These are phyloP conservation scores for Heptranchias perlo DNA, from an alignment of 2,113 vertebrate genomes.

Conservation along the genomic window DNA sequence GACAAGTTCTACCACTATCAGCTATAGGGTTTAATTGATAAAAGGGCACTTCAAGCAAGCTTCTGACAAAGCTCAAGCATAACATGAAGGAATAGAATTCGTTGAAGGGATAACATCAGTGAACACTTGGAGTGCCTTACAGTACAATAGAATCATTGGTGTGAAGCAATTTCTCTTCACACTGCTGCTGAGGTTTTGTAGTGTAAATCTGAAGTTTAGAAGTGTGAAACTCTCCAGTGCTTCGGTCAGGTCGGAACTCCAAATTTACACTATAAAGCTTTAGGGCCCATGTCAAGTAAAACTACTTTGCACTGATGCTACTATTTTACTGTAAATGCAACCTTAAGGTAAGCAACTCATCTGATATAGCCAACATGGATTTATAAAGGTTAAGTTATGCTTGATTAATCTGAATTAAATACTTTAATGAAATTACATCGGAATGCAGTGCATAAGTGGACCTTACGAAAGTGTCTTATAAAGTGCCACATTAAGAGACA, in stretches of 20 bases:
- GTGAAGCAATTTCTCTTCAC: background rate
- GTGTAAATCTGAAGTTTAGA: background rate
- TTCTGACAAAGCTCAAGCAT: background rate
- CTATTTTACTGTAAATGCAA: background rate
- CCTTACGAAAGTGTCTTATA: background rate
- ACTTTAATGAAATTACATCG: background rate
- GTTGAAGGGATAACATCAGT: background rate
- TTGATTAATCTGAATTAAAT: background rate
- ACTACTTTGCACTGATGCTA: background rate
- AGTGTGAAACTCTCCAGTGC: background rate
- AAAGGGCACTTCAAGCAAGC: background rate
- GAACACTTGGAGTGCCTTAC: background rate
- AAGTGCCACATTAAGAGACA: background rate
- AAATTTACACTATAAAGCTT: background rate
- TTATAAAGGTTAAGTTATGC: background rate
- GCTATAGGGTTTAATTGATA: background rate
- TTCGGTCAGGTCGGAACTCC: background rate
- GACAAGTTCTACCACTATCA: background rate
- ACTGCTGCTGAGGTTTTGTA: background rate
- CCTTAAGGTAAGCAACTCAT: background rate
- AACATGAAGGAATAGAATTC: background rate
- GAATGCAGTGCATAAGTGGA: background rate
- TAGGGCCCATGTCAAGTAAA: background rate
- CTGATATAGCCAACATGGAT: background rate
- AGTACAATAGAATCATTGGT: background rate